Evolutionary conservation across 2,797 vertebrate species (phyloP).

Genomic region (Typhlichthys eigenmanni): DNA sequence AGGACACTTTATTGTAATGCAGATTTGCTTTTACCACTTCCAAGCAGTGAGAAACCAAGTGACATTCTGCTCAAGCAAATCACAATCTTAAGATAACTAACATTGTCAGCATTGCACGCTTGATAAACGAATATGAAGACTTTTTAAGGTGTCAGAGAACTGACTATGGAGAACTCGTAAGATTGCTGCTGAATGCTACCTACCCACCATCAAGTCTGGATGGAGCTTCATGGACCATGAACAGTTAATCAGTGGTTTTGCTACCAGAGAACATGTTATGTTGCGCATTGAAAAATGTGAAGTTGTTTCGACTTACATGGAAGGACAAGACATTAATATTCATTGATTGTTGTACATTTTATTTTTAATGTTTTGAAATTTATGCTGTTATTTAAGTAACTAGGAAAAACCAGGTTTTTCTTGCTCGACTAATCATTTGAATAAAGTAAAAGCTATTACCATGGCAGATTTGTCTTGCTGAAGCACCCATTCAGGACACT

Average conservation of each 20-base stretch:
- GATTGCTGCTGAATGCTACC: constrained; percentile 31
- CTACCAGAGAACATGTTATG: constrained; percentile 53
- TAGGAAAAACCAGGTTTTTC: constrained; percentile 63
- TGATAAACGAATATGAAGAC: constrained; percentile 5
- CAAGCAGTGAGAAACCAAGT: constrained; percentile 28
- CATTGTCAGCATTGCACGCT: constrained; percentile 42
- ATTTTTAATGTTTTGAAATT: constrained; percentile 74
- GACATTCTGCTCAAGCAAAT: constrained; percentile 33
- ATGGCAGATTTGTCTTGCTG: constrained; percentile 27
- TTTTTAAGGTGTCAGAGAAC: too few relatives aligned
- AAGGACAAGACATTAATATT: constrained; percentile 57
- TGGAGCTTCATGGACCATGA: constrained; percentile 32
- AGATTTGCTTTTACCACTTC: constrained; percentile 23
- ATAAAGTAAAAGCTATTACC: constrained; percentile 77
- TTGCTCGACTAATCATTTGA: constrained; percentile 77
- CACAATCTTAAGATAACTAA: constrained; percentile 35
- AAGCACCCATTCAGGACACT: not conserved
- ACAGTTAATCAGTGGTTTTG: constrained; percentile 38
- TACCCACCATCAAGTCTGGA: constrained; percentile 15
- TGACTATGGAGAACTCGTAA: not conserved
- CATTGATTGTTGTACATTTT: constrained; percentile 71
- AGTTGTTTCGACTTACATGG: constrained; percentile 40
- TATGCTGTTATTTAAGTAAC: constrained; percentile 77
- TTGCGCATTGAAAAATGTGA: constrained; percentile 48
- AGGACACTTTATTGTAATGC: constrained; percentile 62